Base-by-base conservation (phyloP, 2,888 invertebrate species). In the Drosophila robusta region DNA sequence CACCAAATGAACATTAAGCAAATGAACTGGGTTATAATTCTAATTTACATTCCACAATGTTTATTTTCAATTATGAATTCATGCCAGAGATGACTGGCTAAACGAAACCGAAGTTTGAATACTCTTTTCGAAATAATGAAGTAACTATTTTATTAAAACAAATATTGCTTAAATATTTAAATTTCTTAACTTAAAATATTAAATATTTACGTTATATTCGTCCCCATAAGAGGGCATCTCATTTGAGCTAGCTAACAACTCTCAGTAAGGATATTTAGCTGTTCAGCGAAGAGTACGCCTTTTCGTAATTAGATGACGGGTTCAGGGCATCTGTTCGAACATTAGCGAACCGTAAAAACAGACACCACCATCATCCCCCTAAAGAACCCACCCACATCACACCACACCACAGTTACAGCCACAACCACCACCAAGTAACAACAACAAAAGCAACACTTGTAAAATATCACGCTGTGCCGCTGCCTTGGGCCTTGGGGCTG, bases 301-400 rank as follows among this genome's bases (percentile, higher is more conserved):
- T 76, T 85, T 76, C 67, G 81, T 76, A 89, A 87, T 90, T 89
- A 89, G 79, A 79, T 72, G 77, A 77, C 70, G 74, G 65, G 74
- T 73, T 80, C 51, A 38, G 66, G 80, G 88, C 83, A 83, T 83
- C 88, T 83, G 83, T 57, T 81, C 65, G 88, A 63, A 73, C 76
- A 78, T 65, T 64, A 67, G 67, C 77, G 86, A 88, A 65, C 78
- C 88, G 84, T 68, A 86, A 78, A 79, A 80, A 58, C 70, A 80
- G 78, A 78, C 78, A 73, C 73, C 78, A 63, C 66, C 67, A 46
- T 32, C 69, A 66, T 44, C 49, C 71, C 64, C 52, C 41, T 14
- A 34, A 24, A 56, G 26, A 34, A 52, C 16, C 29, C 22, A 47
- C 29, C 49, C n/a, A n/a, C n/a, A n/a, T n/a, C n/a, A n/a, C n/a